Evolutionary conservation across 2,888 invertebrate species (phyloP).

Genomic region (Andrena praecox): DNA sequence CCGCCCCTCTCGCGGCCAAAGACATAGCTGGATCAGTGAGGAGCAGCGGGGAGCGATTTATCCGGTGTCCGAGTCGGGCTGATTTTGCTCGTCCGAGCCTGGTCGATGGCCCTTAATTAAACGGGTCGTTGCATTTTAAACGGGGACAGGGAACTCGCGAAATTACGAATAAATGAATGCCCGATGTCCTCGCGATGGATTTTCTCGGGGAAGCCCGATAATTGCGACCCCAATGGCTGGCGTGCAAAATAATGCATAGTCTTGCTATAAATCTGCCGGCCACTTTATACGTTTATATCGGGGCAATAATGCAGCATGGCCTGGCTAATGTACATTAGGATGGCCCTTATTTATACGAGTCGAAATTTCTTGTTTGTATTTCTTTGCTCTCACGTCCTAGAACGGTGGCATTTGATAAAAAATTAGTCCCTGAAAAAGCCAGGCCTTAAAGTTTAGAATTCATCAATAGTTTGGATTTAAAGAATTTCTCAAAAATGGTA

Average conservation of each 20-base stretch:
- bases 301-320: neutral
- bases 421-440: too few relatives aligned
- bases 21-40: constrained; percentile 2
- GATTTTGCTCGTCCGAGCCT: constrained; percentile 32
- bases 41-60: constrained; percentile 55
- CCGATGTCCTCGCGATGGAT: constrained; percentile 3
- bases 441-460: too few relatives aligned
- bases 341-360: too few relatives aligned
- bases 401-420: too few relatives aligned
- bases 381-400: too few relatives aligned
- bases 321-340: neutral
- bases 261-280: neutral
- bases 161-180: constrained; percentile 54
- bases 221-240: constrained; percentile 7
- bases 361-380: too few relatives aligned
- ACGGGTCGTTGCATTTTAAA: constrained; percentile 60
- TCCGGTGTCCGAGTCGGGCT: constrained; percentile 48
- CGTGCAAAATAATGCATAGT: neutral
- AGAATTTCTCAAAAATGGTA: too few relatives aligned
- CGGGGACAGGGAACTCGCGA: constrained; percentile 34
- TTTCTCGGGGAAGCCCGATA: constrained; percentile 17
- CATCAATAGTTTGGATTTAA: too few relatives aligned
- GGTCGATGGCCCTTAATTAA: constrained; percentile 55
- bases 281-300: neutral
- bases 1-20: neutral